phyloP scores from a whole-genome alignment of 2,797 vertebrate species.

The Leuciscus waleckii region DNA sequence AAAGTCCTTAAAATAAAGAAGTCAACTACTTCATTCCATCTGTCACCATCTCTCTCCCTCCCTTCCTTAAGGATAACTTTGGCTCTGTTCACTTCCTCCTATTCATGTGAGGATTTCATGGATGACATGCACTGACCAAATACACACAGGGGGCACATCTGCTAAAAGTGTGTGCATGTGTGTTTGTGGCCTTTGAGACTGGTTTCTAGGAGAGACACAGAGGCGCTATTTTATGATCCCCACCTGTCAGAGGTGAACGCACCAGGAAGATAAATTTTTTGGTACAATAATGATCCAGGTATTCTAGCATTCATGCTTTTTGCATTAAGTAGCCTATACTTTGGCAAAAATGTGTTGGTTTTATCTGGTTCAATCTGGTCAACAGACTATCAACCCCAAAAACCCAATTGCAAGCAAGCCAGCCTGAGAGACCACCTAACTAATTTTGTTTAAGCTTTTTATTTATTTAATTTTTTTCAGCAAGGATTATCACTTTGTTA shows the following conservation, averaged over 20 bases:
- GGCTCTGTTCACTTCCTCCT: conserved; percentile 65
- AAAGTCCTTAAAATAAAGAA: conserved; percentile 71
- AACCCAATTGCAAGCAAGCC: no score
- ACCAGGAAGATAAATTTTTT: conserved; percentile 49
- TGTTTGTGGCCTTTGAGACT: conserved; percentile 31
- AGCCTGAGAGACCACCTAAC: no score
- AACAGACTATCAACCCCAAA: no score
- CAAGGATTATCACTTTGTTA: no score
- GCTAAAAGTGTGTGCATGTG: conserved; percentile 60
- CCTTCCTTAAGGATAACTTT: conserved; percentile 65
- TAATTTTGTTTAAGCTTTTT: no score
- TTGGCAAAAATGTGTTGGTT: no score
- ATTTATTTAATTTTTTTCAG: no score
- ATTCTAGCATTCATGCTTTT: neutral
- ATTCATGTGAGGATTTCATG: conserved; percentile 66
- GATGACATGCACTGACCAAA: conserved; percentile 68
- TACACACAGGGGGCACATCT: conserved; percentile 66
- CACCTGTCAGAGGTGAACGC: conserved; percentile 57
- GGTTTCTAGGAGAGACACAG: conserved; percentile 45
- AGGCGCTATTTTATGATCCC: conserved; percentile 61
- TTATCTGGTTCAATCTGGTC: neutral
- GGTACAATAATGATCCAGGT: conserved; percentile 43
- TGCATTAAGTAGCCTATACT: neutral
- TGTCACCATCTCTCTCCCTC: conserved; percentile 62
- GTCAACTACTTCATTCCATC: conserved; percentile 71